These are phyloP conservation scores for Embiotoca jacksoni DNA, from an alignment of 2,113 vertebrate genomes.

Conservation along the genomic window DNA sequence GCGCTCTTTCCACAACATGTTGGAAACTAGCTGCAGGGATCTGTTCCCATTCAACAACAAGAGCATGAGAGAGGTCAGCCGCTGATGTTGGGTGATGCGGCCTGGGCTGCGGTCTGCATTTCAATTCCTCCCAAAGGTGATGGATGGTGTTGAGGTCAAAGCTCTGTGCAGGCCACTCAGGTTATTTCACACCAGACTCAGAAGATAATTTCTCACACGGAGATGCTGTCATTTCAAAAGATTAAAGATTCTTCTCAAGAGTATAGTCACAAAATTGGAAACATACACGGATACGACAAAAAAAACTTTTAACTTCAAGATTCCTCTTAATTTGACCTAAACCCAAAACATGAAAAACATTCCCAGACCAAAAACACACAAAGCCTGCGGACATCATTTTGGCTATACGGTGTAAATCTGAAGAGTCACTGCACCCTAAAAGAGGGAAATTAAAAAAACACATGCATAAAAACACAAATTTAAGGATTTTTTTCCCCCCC, in stretches of 20 bases:
- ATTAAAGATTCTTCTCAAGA: background rate
- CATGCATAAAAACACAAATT: background rate
- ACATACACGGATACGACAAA: background rate
- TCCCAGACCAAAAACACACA: too few species aligned
- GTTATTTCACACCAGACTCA: constrained; percentile 3
- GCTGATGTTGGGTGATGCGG: background rate
- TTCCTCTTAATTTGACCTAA: background rate
- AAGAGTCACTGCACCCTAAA: background rate
- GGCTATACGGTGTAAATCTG: background rate
- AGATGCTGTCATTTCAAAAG: background rate
- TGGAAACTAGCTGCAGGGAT: background rate
- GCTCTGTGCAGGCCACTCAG: too few species aligned
- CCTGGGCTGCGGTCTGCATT: background rate
- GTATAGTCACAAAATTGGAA: background rate
- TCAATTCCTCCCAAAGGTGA: constrained; percentile 2
- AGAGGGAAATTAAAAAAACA: background rate
- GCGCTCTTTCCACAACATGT: constrained; percentile 3
- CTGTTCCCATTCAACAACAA: constrained; percentile 6
- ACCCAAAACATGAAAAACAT: too few species aligned
- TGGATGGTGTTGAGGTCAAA: background rate
- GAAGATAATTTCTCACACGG: background rate
- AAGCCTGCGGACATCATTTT: background rate
- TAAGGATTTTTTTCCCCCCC: too few species aligned
- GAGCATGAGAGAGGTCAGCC: constrained; percentile 8
- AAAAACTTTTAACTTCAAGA: background rate